Evolutionary conservation across 1,140 invertebrate genomes (phyloP), one percentile per base, ranked within the genome.

Genomic region (Drosophila sucinea): DNA sequence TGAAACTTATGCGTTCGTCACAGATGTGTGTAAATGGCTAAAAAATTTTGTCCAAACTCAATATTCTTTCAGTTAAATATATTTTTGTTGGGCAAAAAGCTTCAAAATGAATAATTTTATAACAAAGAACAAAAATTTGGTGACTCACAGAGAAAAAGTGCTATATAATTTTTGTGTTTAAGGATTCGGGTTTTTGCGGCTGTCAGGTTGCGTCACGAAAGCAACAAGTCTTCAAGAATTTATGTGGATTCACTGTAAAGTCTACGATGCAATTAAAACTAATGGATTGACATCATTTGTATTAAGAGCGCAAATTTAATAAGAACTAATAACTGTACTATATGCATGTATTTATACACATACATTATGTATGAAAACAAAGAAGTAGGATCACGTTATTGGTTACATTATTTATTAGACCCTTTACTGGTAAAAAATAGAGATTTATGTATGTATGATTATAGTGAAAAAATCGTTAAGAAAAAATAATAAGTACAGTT

Each of bases 61-160:
- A 30, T 55, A 56, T 61, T 66, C 58, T 77, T 77, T 56, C 56
- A 60, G 25, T 51, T 77, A 25, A 70, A 77, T 65, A 44, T n/a
- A n/a, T 35, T 77, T 77, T 70, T 66, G 60, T 77, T 77, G 60
- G 6, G 11, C 23, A 29, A 69, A 44, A 40, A 7, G 5, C 29
- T 30, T 32, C 11, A 40, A 56, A 67, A 38, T 57, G 3, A 47
- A 30, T 30, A 23, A 58, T 7, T 30, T 2, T 30, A 6, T 11
- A 56, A 56, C 8, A 56, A 56, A 32, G 33, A 2, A 44, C 58
- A n/a, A 54, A 70, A 70, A 47, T 17, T 8, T 11, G 10, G 32
- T 77, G 74, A 77, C n/a, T 70, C 67, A 77, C 25, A 41, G 5
- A 17, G 11, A 51, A 61, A 29, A 40, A 30, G 51, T 69, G 68